Evolutionary conservation across 2,113 vertebrate genomes (phyloP).

Genomic region (Coreoperca whiteheadi): DNA sequence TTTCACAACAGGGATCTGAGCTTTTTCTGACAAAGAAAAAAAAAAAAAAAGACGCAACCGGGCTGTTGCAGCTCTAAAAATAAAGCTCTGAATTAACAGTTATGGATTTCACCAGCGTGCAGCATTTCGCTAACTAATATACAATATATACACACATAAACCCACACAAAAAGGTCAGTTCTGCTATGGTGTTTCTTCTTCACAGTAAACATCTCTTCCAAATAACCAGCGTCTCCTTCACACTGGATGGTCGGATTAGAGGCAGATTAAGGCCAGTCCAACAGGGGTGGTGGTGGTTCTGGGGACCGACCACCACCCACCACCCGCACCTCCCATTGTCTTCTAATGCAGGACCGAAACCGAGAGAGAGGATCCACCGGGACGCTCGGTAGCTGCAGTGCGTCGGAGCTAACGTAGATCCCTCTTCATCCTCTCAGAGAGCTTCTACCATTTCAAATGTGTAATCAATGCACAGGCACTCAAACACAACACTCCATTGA

Average conservation of each 20-base stretch:
- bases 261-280: constrained; percentile 69
- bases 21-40: background rate
- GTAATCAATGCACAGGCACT: background rate
- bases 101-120: background rate
- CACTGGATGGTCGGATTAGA: constrained; percentile 52
- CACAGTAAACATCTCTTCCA: background rate
- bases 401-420: background rate
- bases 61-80: background rate
- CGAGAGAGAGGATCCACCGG: background rate
- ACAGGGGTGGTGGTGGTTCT: background rate
- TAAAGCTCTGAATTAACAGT: background rate
- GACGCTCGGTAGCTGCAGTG: background rate
- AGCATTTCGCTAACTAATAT: background rate
- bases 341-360: background rate
- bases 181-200: background rate
- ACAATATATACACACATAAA: background rate
- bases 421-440: background rate
- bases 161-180: background rate
- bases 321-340: constrained; percentile 29
- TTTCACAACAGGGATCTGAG: constrained; percentile 22
- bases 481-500: background rate
- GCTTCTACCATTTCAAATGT: background rate
- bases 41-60: background rate
- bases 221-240: background rate
- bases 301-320: background rate